phyloP scores from a whole-genome alignment of 2,888 invertebrate genomes.

The Tipula vernalis region DNA sequence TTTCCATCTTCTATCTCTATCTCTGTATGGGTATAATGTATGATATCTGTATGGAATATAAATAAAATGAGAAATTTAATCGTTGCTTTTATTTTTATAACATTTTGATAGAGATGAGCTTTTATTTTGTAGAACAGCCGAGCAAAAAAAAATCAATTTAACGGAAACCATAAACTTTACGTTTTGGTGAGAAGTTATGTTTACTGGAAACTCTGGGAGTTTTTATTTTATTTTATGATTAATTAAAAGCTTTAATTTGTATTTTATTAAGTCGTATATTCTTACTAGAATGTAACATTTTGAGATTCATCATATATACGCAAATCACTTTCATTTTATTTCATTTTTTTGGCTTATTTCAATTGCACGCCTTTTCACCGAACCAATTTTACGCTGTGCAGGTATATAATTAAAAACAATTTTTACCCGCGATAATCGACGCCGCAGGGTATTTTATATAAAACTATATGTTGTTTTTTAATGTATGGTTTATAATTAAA shows the following conservation, averaged over 20 bases:
- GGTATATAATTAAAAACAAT: background rate
- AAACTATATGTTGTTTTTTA: too few species aligned
- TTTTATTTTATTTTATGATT: background rate
- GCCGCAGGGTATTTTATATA: background rate
- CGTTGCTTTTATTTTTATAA: background rate
- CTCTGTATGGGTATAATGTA: background rate
- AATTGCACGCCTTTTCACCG: background rate
- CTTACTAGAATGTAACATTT: background rate
- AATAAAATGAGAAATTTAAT: background rate
- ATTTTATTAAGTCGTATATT: background rate
- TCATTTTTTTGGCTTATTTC: background rate
- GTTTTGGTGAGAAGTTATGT: background rate
- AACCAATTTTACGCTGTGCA: too few species aligned
- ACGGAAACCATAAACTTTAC: background rate
- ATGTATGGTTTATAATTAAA: too few species aligned
- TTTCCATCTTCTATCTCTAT: background rate
- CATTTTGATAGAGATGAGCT: background rate
- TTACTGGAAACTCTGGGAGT: background rate
- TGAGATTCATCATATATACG: background rate
- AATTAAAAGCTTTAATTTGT: background rate
- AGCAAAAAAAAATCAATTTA: background rate
- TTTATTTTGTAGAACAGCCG: background rate
- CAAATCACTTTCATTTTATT: background rate
- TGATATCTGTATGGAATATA: background rate
- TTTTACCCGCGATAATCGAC: background rate